Conservation (phyloP, 2,888 invertebrate genomes). For the Platypus cylindrus region DNA sequence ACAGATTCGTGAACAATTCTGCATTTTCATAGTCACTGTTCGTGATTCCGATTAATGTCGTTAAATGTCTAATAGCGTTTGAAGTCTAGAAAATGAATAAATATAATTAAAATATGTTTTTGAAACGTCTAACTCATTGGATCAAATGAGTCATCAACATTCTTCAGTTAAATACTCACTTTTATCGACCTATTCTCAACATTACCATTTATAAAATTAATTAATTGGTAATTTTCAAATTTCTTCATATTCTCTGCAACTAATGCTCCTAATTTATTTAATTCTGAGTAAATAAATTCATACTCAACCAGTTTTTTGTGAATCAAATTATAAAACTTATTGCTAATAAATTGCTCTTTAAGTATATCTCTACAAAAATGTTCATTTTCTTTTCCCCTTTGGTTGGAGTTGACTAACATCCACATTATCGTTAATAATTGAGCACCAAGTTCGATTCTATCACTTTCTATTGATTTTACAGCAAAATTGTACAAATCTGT, state of each 20-base stretch:
- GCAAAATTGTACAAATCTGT: slow-evolving; percentile 15
- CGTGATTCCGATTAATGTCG: slow-evolving; percentile 6
- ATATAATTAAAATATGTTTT: background rate
- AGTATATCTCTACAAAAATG: too few species aligned
- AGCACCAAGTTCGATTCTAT: slow-evolving; percentile 17
- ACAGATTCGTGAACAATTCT: background rate
- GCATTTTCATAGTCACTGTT: background rate
- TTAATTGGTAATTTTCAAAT: slow-evolving; percentile 3
- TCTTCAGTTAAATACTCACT: slow-evolving; percentile 2
- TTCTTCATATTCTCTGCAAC: background rate
- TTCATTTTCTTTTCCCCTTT: background rate
- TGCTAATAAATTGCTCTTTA: too few species aligned
- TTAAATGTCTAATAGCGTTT: slow-evolving; percentile 7
- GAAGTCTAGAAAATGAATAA: slow-evolving; percentile 6
- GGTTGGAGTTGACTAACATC: slow-evolving; percentile 1
- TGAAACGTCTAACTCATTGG: background rate
- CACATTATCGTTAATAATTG: slow-evolving; percentile 19
- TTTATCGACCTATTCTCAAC: slow-evolving; percentile 2
- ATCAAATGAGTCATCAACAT: background rate
- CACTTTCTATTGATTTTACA: slow-evolving; percentile 11
- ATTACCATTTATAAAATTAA: slow-evolving; percentile 5
- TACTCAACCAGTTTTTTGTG: background rate
- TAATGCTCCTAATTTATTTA: slow-evolving; percentile 2
- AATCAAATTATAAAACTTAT: background rate
- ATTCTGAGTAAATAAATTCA: background rate